phyloP scores from a whole-genome alignment of 2,797 vertebrate genomes.

The Pseudochirops cupreus region DNA sequence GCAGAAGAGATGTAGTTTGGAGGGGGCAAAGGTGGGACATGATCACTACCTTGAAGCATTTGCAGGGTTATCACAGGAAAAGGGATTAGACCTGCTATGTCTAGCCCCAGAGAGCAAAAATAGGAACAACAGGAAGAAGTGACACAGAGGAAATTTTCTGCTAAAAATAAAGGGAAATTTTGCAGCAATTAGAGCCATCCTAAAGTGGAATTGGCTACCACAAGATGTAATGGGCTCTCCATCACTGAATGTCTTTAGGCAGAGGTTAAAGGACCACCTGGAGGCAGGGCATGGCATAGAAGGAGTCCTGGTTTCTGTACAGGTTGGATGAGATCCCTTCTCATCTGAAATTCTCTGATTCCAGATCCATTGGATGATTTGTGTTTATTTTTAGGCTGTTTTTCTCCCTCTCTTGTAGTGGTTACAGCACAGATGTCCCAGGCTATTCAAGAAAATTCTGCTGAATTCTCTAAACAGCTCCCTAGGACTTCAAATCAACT shows the following conservation, averaged over 20 bases:
- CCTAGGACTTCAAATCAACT: not conserved
- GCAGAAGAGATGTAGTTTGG: not conserved
- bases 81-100: not conserved
- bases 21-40: not conserved
- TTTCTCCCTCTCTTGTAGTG: conserved; percentile 45
- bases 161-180: not conserved
- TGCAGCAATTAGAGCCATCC: not conserved
- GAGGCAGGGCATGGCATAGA: not conserved
- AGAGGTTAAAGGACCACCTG: not conserved
- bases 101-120: not conserved
- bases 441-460: conserved; percentile 12
- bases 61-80: not conserved
- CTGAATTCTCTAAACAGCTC: conserved; percentile 19
- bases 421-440: conserved; percentile 15
- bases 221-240: not conserved
- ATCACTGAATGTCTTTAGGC: not conserved
- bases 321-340: conserved; percentile 7
- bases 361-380: not conserved
- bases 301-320: not conserved
- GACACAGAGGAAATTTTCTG: not conserved
- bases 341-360: conserved; percentile 6
- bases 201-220: not conserved
- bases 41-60: not conserved
- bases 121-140: conserved; percentile 1
- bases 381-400: conserved; percentile 6